Conservation (phyloP, 2,888 invertebrate genomes). For the Meiosimyza platycephala region DNA sequence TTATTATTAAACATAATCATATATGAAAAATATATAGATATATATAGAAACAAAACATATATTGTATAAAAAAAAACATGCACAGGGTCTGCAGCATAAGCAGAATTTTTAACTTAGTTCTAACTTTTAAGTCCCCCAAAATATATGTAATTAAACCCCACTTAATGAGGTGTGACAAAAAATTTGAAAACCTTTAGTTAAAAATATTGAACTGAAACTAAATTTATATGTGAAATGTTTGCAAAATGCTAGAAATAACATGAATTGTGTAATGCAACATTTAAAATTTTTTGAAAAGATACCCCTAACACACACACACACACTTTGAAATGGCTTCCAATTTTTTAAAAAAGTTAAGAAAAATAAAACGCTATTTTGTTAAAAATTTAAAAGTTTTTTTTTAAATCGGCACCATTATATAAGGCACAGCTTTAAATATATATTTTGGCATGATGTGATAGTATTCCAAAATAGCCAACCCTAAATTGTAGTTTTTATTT, state of each 20-base stretch:
- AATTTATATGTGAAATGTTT: constrained; percentile 9
- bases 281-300: not conserved
- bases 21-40: not conserved
- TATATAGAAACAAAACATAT: not conserved
- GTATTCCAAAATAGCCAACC: constrained; percentile 23
- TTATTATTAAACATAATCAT: constrained; percentile 32
- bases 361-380: not conserved
- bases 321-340: constrained; percentile 10
- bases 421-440: constrained; percentile 13
- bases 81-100: constrained; percentile 27
- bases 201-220: constrained; percentile 5
- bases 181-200: not conserved
- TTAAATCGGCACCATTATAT: not conserved
- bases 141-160: constrained; percentile 10
- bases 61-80: constrained; percentile 5
- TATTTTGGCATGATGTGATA: constrained; percentile 12
- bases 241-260: not conserved
- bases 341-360: not conserved
- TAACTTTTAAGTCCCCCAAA: not conserved
- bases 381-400: not conserved
- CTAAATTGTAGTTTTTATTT: not conserved
- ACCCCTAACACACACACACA: not conserved
- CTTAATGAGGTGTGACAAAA: not conserved
- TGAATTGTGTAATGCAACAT: constrained; percentile 9
- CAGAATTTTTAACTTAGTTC: constrained; percentile 17